phyloP scores from a whole-genome alignment of 2,888 invertebrate genomes.

The Ptychoptera albimana region DNA sequence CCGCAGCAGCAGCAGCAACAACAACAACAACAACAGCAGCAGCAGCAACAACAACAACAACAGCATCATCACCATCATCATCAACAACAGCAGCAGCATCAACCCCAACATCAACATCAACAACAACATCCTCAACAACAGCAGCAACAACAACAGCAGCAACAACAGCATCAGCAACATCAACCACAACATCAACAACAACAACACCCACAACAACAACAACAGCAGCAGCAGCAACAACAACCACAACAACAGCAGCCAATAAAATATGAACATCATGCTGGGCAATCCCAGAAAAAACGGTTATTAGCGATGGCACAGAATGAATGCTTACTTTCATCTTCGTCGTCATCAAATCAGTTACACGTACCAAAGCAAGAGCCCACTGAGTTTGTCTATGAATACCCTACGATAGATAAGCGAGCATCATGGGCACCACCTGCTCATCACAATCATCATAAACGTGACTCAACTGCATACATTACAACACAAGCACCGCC shows the following conservation, averaged over 20 bases:
- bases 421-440: slow-evolving; percentile 33
- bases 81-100: slow-evolving; percentile 11
- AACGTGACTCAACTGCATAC: slow-evolving; percentile 26
- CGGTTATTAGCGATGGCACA: slow-evolving; percentile 76
- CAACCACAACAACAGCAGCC: slow-evolving; percentile 14
- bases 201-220: slow-evolving; percentile 26
- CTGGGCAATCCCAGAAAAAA: slow-evolving; percentile 76
- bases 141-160: slow-evolving; percentile 17
- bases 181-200: slow-evolving; percentile 17
- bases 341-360: slow-evolving; percentile 20
- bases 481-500: slow-evolving; percentile 13
- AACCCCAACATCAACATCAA: slow-evolving; percentile 14
- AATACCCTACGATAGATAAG: slow-evolving; percentile 25
- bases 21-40: slow-evolving; percentile 24
- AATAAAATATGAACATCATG: slow-evolving; percentile 28
- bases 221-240: slow-evolving; percentile 15
- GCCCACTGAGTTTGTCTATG: slow-evolving; percentile 26
- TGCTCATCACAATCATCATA: slow-evolving; percentile 29
- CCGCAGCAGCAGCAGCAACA: slow-evolving; percentile 18
- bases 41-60: slow-evolving; percentile 14
- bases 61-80: slow-evolving; percentile 11
- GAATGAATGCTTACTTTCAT: slow-evolving; percentile 50
- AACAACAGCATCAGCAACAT: slow-evolving; percentile 11
- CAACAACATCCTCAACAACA: slow-evolving; percentile 27
- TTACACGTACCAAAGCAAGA: slow-evolving; percentile 31